These are phyloP conservation scores for Sander lucioperca DNA, from an alignment of 2,113 vertebrate species.

Conservation along the genomic window DNA sequence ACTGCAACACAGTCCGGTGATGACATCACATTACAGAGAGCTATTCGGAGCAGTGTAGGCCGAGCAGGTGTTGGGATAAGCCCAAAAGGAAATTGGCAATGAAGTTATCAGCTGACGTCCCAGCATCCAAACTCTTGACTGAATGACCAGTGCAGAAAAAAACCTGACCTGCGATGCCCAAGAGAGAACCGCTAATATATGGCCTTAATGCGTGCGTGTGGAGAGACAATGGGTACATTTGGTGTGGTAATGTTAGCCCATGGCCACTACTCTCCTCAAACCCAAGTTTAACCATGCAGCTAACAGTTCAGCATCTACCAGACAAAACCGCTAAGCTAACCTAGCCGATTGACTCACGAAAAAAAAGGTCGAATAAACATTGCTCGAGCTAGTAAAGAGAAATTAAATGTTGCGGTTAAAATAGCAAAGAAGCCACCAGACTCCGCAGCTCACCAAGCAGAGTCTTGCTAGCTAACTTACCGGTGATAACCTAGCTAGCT, in stretches of 20 bases:
- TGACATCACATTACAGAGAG: constrained; percentile 58
- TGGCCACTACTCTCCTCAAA: constrained; percentile 43
- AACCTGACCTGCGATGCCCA: constrained; percentile 12
- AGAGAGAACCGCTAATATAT: constrained; percentile 20
- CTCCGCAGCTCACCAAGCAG: constrained; percentile 26
- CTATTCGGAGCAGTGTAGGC: constrained; percentile 58
- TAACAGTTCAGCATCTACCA: constrained; percentile 15
- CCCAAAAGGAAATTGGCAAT: constrained; percentile 34
- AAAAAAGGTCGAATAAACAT: not conserved
- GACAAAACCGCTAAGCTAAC: not conserved
- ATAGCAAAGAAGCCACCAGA: constrained; percentile 28
- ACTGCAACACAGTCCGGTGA: constrained; percentile 42
- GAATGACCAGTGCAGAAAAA: constrained; percentile 1
- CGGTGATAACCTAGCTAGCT: constrained; percentile 61
- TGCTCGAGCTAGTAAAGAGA: not conserved
- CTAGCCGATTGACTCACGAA: not conserved
- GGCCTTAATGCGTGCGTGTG: constrained; percentile 23
- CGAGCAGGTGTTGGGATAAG: constrained; percentile 60
- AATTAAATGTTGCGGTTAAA: not conserved
- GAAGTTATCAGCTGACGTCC: constrained; percentile 46
- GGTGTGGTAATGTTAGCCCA: constrained; percentile 53
- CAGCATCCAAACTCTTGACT: constrained; percentile 24
- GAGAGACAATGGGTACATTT: constrained; percentile 58
- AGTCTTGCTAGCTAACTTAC: constrained; percentile 57
- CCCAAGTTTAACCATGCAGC: constrained; percentile 52